Evolutionary conservation across 2,797 vertebrate genomes (phyloP).

Genomic region (Benthosema pterotum): DNA sequence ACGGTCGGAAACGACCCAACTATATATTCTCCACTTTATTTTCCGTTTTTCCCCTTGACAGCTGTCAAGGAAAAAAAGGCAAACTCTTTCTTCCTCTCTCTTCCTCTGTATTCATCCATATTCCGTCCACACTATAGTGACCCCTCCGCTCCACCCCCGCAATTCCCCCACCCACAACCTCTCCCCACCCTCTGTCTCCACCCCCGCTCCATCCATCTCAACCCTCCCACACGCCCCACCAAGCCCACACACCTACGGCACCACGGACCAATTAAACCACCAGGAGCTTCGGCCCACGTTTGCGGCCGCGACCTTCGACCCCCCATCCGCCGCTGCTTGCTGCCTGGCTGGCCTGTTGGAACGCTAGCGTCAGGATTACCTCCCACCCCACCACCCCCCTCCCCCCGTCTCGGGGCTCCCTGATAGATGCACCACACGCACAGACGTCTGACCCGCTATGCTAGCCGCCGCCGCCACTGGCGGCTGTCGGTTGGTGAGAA

Average conservation of each 20-base stretch:
- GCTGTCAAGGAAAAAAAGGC: slow-evolving; percentile 29
- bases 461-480: slow-evolving; percentile 33
- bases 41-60: too few relatives aligned
- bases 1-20: too few relatives aligned
- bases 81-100: too few relatives aligned
- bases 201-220: slow-evolving; percentile 49
- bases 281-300: too few relatives aligned
- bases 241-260: slow-evolving; percentile 55
- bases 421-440: slow-evolving; percentile 68
- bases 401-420: slow-evolving; percentile 48
- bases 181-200: background rate
- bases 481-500: slow-evolving; percentile 38
- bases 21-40: too few relatives aligned
- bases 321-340: background rate
- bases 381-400: too few relatives aligned
- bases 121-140: too few relatives aligned
- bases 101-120: too few relatives aligned
- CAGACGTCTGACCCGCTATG: slow-evolving; percentile 56
- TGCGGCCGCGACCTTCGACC: too few relatives aligned
- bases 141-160: too few relatives aligned
- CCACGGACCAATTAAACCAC: slow-evolving; percentile 73
- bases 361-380: slow-evolving; percentile 58
- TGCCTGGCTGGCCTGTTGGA: slow-evolving; percentile 54
- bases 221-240: slow-evolving; percentile 64
- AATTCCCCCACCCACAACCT: too few relatives aligned